phyloP scores from a whole-genome alignment of 2,888 invertebrate species.

The Polyommatus iphigenia region DNA sequence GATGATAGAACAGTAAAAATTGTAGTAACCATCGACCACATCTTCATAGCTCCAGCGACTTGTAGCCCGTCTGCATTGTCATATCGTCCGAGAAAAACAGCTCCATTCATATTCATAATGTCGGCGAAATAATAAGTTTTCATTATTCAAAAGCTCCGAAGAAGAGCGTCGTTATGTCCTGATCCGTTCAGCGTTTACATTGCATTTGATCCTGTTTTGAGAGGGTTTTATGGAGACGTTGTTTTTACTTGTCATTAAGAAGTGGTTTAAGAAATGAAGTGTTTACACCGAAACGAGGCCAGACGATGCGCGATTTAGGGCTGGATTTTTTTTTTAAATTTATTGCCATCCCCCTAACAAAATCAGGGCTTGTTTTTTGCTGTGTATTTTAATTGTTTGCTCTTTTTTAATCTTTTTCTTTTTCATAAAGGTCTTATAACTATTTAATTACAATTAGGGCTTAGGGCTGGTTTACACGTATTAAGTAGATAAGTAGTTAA shows the following conservation, averaged over 20 bases:
- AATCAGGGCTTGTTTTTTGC: no score
- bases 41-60: neutral
- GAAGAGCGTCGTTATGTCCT: conserved; percentile 15
- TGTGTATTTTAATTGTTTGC: no score
- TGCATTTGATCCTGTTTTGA: neutral
- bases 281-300: no score
- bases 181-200: conserved; percentile 15
- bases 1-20: neutral
- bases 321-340: no score
- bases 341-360: no score
- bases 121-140: conserved; percentile 46
- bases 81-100: conserved; percentile 35
- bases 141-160: conserved; percentile 43
- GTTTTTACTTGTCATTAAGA: neutral
- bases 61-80: neutral
- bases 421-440: no score
- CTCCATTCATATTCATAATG: conserved; percentile 48
- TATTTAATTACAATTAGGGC: no score
- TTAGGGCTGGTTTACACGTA: no score
- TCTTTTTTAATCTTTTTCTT: no score
- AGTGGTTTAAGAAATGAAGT: neutral
- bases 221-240: neutral
- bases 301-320: no score
- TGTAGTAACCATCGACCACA: neutral
- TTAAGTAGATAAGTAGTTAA: no score